Evolutionary conservation across 92 coral and sea anemone genomes (phyloP).

Genomic region (Blastomussa wellsi): DNA sequence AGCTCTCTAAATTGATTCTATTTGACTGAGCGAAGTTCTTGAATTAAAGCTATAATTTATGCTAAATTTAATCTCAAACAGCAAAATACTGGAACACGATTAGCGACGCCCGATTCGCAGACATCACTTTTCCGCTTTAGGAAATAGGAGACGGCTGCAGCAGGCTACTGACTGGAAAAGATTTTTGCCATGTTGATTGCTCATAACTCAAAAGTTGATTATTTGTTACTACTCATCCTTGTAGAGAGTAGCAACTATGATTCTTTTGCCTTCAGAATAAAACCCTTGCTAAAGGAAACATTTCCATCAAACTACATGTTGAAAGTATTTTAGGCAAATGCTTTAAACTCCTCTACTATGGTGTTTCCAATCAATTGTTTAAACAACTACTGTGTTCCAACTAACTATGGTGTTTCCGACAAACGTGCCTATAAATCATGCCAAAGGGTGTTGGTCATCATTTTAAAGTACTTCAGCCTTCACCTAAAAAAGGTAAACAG

Average conservation of each 20-base stretch:
- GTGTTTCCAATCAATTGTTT: neutral
- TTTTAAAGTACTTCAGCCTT: slow-evolving; percentile 5
- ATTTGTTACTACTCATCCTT: neutral
- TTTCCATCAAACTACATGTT: neutral
- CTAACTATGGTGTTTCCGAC: slow-evolving; percentile 12
- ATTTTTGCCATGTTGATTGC: no score
- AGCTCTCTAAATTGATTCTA: no score
- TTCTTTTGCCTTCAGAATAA: slow-evolving; percentile 3
- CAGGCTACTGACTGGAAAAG: no score
- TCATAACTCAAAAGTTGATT: neutral
- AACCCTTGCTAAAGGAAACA: neutral
- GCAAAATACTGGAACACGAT: no score
- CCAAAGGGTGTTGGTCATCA: neutral
- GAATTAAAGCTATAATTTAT: no score
- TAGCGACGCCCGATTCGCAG: no score
- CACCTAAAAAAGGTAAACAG: slow-evolving; percentile 5
- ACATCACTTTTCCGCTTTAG: no score
- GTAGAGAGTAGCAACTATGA: neutral
- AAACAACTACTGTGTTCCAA: neutral
- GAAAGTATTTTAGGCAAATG: neutral
- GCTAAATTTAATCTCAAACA: no score
- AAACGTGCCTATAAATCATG: neutral
- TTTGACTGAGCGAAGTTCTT: no score
- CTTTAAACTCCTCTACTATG: slow-evolving; percentile 2
- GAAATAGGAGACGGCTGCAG: no score